Evolutionary conservation across 2,888 invertebrate genomes (phyloP).

Genomic region (Drosophila longiperda): DNA sequence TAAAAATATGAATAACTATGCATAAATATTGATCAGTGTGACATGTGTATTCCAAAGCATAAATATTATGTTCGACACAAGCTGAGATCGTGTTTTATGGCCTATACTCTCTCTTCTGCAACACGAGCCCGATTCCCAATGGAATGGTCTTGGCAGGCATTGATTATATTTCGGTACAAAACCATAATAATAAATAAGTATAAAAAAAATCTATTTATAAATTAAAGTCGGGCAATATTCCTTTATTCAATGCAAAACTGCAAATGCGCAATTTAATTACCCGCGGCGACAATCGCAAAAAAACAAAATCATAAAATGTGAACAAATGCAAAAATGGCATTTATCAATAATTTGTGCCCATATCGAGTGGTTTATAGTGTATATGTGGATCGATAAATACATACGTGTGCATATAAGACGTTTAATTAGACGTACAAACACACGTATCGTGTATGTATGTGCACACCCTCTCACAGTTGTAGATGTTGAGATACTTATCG

Average conservation of each 20-base stretch:
- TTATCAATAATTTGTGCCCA: slow-evolving; percentile 59
- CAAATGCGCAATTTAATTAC: slow-evolving; percentile 45
- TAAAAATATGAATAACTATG: slow-evolving; percentile 57
- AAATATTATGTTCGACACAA: background rate
- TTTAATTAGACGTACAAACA: slow-evolving; percentile 65
- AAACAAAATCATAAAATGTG: slow-evolving; percentile 15
- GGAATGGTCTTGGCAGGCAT: slow-evolving; percentile 18
- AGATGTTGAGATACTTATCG: slow-evolving; percentile 51
- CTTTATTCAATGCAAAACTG: slow-evolving; percentile 1
- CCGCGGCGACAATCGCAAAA: slow-evolving; percentile 17
- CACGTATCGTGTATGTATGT: slow-evolving; percentile 6
- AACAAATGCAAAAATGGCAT: slow-evolving; percentile 32
- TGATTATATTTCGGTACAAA: slow-evolving; percentile 3
- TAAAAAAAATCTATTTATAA: background rate
- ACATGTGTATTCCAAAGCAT: slow-evolving; percentile 14
- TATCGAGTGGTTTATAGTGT: slow-evolving; percentile 39
- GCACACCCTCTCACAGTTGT: slow-evolving; percentile 13
- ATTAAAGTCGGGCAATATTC: slow-evolving; percentile 19
- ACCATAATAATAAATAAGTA: slow-evolving; percentile 3
- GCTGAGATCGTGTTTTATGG: slow-evolving; percentile 29
- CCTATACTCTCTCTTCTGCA: slow-evolving; percentile 10
- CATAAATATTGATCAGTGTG: slow-evolving; percentile 46
- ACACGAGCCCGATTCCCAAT: slow-evolving; percentile 24
- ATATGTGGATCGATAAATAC: background rate
- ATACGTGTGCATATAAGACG: slow-evolving; percentile 20